Base-by-base conservation (phyloP, 2,797 vertebrate genomes). In the Leptodactylus fallax region DNA sequence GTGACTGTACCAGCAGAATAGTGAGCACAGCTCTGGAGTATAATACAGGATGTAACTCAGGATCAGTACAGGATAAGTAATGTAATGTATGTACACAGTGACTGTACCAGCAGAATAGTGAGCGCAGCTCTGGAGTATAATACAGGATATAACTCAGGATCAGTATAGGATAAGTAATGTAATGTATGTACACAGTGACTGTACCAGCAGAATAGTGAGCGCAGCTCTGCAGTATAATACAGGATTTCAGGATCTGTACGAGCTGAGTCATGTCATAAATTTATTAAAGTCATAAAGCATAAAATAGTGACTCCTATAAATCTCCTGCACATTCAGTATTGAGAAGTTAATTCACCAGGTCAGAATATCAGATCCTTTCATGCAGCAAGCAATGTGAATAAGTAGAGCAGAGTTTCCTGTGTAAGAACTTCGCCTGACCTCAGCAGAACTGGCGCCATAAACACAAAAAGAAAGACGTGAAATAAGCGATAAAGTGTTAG, bases 351-450 rank as follows among this genome's bases (percentile, higher is more conserved):
- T 36, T 4, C 36, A 2, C 36, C 36, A 4, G 12, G 27, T 71
- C 67, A 71, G 67, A 8, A 36, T 17, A 71, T 71, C 67, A 1
- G 51, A 53, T 53, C 51, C 51, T 12, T 53, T 76, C 19, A 6
- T n/a, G 21, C 45, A 36, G 14, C 6, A 61, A 45, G 19, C 53
- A 71, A 21, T 53, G 25, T 0, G 27, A 9, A 10, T 17, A 27
- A 58, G 77, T 36, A 9, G 51, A 12, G 25, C 25, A 1, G 53
- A 27, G 21, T 47, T 71, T 83, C 27, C 13, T 23, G 23, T 8
- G 47, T 10, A 21, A 49, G 55, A 84, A 84, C 82, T 84, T 61
- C 69, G 61, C 56, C 83, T 60, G 83, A 84, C 82, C 82, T 76
- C 82, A 49, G 55, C 69, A 76, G 69, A 76, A 74, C 27, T 16